Evolutionary conservation across 1,140 invertebrate genomes (phyloP).

Genomic region (Conus ventricosus): DNA sequence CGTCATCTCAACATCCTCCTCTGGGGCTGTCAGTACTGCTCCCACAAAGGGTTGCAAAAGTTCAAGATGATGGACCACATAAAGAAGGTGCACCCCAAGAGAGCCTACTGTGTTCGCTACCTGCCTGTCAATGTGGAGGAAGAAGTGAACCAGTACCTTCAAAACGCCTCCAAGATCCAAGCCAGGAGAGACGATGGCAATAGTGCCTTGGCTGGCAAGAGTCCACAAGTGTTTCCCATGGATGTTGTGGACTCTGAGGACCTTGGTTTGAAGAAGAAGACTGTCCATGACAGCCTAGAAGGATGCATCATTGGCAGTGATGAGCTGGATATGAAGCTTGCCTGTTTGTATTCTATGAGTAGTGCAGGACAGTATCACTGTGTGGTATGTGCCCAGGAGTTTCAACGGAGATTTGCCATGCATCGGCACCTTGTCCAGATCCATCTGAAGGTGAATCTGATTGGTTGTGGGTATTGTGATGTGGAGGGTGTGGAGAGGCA

Average conservation of each 20-base stretch:
- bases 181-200: neutral
- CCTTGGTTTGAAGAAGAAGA: neutral
- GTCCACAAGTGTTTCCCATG: neutral
- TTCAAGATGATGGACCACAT: conserved; percentile 55
- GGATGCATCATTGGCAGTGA: conserved; percentile 43
- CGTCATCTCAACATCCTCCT: conserved; percentile 50
- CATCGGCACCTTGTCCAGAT: conserved; percentile 47
- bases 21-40: conserved; percentile 51
- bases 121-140: conserved; percentile 46
- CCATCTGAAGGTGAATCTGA: conserved; percentile 47
- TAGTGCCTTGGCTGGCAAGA: neutral
- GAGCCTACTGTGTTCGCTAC: conserved; percentile 39
- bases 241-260: neutral
- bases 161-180: conserved; percentile 27
- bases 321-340: conserved; percentile 47
- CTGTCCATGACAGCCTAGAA: conserved; percentile 2
- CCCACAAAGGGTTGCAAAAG: conserved; percentile 48
- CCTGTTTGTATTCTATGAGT: conserved; percentile 42
- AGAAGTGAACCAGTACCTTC: conserved; percentile 44
- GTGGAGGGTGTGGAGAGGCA: conserved; percentile 48
- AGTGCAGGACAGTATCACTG: conserved; percentile 31
- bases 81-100: conserved; percentile 46
- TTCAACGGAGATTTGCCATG: conserved; percentile 47
- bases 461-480: conserved; percentile 46
- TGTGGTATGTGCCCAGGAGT: conserved; percentile 44